phyloP scores from a whole-genome alignment of 1,140 invertebrate species.

The Coptotermes formosanus region DNA sequence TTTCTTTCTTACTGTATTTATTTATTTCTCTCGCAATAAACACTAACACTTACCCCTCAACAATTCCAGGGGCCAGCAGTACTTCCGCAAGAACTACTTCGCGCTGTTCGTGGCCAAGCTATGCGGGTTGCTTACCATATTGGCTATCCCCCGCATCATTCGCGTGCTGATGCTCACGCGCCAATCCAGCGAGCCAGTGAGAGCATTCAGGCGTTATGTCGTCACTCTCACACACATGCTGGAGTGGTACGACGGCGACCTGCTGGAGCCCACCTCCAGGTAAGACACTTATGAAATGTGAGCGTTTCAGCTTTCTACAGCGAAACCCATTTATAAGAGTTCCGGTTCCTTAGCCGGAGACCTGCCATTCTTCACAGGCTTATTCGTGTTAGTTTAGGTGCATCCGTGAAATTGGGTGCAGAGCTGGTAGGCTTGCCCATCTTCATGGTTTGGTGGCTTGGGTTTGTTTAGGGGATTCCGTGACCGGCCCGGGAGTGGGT shows the following conservation, averaged over 20 bases:
- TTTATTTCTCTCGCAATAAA: too few species aligned
- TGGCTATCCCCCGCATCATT: constrained; percentile 63
- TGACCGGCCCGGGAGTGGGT: too few species aligned
- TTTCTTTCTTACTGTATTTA: too few species aligned
- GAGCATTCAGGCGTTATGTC: constrained; percentile 74
- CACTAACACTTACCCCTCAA: too few species aligned
- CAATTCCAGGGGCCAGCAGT: constrained; percentile 61
- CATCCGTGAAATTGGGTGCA: too few species aligned
- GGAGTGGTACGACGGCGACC: constrained; percentile 69
- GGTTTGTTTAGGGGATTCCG: too few species aligned
- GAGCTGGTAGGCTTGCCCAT: too few species aligned
- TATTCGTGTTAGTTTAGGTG: too few species aligned
- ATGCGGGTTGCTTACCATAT: constrained; percentile 59
- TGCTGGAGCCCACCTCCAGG: constrained; percentile 47
- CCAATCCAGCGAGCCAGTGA: constrained; percentile 59
- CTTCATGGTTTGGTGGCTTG: too few species aligned
- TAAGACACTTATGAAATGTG: constrained; percentile 24
- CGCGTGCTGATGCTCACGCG: constrained; percentile 62
- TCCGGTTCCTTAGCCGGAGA: too few species aligned
- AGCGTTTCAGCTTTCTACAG: neutral
- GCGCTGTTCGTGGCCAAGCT: constrained; percentile 59
- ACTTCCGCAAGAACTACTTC: constrained; percentile 60
- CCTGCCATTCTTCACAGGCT: too few species aligned
- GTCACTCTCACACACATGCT: constrained; percentile 68
- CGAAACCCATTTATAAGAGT: too few species aligned